Percentiles rank a stretch among this genome's conserved stretches.
Conservation (phyloP, 1,140 invertebrate genomes). For the Drosophila ananassae region DNA sequence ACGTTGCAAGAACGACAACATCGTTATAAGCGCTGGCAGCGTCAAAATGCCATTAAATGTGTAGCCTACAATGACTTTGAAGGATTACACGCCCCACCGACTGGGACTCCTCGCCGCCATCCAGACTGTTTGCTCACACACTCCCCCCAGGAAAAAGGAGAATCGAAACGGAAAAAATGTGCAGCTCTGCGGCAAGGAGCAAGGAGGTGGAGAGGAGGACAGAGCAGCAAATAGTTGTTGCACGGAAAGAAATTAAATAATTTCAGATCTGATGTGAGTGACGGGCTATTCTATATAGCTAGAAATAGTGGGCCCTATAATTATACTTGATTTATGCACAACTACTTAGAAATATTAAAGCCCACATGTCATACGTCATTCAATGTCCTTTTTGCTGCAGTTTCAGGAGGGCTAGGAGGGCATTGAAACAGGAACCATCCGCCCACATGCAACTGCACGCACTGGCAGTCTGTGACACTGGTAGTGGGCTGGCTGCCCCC, state of each 20-base stretch:
- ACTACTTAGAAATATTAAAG: neutral
- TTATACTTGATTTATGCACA: neutral
- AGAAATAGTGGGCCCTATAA: neutral
- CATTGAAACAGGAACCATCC: slow-evolving; percentile 59
- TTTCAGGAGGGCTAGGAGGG: slow-evolving; percentile 65
- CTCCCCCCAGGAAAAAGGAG: slow-evolving; percentile 25
- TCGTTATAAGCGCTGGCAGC: slow-evolving; percentile 77
- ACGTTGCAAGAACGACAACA: slow-evolving; percentile 63
- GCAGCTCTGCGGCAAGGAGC: slow-evolving; percentile 73
- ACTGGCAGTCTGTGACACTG: slow-evolving; percentile 68
- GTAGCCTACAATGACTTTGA: slow-evolving; percentile 76
- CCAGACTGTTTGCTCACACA: slow-evolving; percentile 29
- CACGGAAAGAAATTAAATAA: slow-evolving; percentile 8
- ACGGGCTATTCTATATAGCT: too few species aligned
- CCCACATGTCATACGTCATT: neutral
- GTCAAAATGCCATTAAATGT: slow-evolving; percentile 80
- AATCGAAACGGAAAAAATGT: slow-evolving; percentile 54
- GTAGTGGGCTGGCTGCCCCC: slow-evolving; percentile 38
- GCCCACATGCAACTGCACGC: slow-evolving; percentile 15
- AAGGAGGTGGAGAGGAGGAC: slow-evolving; percentile 35
- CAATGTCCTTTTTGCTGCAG: slow-evolving; percentile 50
- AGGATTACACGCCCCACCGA: slow-evolving; percentile 60
- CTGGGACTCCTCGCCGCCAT: neutral
- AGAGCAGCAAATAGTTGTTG: slow-evolving; percentile 36
- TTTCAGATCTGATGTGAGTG: neutral